These are phyloP conservation scores for Lycophotia porphyrea DNA, from an alignment of 2,888 invertebrate genomes.

Conservation along the genomic window DNA sequence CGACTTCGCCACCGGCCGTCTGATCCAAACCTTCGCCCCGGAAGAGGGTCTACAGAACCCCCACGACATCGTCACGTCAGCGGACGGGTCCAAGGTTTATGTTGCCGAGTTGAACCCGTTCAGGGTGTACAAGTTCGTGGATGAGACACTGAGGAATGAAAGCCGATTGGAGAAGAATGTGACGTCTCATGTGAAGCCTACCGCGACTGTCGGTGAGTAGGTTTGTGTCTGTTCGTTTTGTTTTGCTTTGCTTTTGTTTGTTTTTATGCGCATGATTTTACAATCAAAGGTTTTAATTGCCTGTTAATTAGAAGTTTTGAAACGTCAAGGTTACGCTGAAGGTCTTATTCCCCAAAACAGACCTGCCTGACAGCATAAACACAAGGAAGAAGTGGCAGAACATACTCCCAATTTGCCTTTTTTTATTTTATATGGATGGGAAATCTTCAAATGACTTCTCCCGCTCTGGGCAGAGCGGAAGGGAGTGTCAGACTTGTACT, in stretches of 20 bases:
- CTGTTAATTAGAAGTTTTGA: not conserved
- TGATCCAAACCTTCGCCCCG: conserved; percentile 92
- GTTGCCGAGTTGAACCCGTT: conserved; percentile 94
- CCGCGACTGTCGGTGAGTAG: conserved; percentile 86
- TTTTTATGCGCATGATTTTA: conserved; percentile 15
- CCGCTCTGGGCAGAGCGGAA: too few species aligned
- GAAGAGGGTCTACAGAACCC: conserved; percentile 91
- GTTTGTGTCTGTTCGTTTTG: conserved; percentile 66
- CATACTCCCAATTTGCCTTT: not conserved
- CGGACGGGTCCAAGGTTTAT: conserved; percentile 92
- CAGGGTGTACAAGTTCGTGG: conserved; percentile 89
- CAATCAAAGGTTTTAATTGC: not conserved
- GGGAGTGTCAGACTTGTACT: too few species aligned
- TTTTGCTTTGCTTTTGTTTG: conserved; percentile 39
- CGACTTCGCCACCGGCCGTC: conserved; percentile 90
- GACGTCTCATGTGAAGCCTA: conserved; percentile 80
- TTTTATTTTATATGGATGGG: too few species aligned
- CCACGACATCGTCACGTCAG: conserved; percentile 94
- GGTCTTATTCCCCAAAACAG: not conserved
- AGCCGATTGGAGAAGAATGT: conserved; percentile 60
- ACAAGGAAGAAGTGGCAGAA: not conserved
- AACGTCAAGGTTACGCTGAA: not conserved
- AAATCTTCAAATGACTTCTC: too few species aligned
- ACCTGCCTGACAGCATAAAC: not conserved
- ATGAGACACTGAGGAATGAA: conserved; percentile 70